These are phyloP conservation scores for Engystomops pustulosus DNA, from an alignment of 2,113 vertebrate genomes.

Conservation along the genomic window DNA sequence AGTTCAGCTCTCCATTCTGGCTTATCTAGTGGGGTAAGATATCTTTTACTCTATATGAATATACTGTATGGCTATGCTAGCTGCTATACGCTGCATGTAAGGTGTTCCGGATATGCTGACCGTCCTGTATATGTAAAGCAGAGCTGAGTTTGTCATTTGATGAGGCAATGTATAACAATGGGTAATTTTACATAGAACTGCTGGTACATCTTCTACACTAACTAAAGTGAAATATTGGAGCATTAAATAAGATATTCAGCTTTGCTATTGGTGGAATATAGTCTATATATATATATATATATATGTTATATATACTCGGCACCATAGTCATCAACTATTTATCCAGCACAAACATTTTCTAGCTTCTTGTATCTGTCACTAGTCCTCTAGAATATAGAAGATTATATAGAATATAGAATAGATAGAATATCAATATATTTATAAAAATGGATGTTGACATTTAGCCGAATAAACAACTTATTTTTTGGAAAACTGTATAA, in stretches of 20 bases:
- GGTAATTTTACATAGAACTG: background rate
- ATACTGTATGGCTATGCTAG: background rate
- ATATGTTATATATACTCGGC: too few species aligned
- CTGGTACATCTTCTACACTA: background rate
- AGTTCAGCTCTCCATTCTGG: conserved; percentile 88
- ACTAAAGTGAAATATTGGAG: background rate
- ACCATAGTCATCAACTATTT: background rate
- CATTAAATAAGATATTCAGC: background rate
- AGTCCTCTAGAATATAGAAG: background rate
- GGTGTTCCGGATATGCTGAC: background rate
- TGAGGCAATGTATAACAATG: background rate
- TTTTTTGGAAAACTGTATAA: too few species aligned
- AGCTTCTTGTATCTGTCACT: background rate
- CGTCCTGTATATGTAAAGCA: background rate
- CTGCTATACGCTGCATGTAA: background rate
- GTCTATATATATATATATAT: too few species aligned
- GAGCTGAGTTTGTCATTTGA: background rate
- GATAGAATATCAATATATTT: too few species aligned
- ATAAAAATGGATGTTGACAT: too few species aligned
- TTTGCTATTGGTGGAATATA: too few species aligned
- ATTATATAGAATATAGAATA: too few species aligned
- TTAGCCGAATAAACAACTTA: too few species aligned
- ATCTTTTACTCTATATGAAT: conserved; percentile 28
- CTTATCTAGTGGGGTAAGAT: conserved; percentile 91
- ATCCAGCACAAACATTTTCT: background rate